These are phyloP conservation scores for Drosophila quadrilineata DNA, from an alignment of 1,140 invertebrate species.

Conservation along the genomic window DNA sequence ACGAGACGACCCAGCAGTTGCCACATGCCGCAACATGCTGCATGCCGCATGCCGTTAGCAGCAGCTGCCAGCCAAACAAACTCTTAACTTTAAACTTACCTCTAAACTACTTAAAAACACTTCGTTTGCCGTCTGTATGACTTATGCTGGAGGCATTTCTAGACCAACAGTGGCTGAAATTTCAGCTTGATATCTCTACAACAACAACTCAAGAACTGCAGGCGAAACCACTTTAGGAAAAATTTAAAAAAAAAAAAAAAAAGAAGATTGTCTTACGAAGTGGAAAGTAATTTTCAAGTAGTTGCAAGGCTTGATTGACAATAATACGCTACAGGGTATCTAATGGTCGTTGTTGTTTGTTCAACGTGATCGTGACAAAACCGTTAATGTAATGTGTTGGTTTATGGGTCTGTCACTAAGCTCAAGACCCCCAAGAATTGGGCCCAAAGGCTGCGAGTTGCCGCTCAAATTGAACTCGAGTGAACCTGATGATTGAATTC, in stretches of 20 bases:
- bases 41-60: neutral
- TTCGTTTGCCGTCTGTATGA: too few species aligned
- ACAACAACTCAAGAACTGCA: too few species aligned
- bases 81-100: too few species aligned
- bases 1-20: slow-evolving; percentile 16
- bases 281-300: neutral
- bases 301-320: too few species aligned
- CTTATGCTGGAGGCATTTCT: too few species aligned
- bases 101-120: too few species aligned
- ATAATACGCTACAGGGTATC: too few species aligned
- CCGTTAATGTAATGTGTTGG: slow-evolving; percentile 21
- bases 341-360: neutral
- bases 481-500: neutral
- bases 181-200: neutral
- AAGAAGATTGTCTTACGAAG: too few species aligned
- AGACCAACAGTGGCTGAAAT: too few species aligned
- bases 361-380: too few species aligned
- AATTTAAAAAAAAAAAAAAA: too few species aligned
- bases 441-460: slow-evolving; percentile 17
- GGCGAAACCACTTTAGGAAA: too few species aligned
- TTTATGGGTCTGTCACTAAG: slow-evolving; percentile 34
- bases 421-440: slow-evolving; percentile 25
- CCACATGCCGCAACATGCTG: neutral
- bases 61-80: slow-evolving; percentile 11
- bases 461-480: neutral